phyloP scores from a whole-genome alignment of 1,140 invertebrate species.

The Eurosta solidaginis region DNA sequence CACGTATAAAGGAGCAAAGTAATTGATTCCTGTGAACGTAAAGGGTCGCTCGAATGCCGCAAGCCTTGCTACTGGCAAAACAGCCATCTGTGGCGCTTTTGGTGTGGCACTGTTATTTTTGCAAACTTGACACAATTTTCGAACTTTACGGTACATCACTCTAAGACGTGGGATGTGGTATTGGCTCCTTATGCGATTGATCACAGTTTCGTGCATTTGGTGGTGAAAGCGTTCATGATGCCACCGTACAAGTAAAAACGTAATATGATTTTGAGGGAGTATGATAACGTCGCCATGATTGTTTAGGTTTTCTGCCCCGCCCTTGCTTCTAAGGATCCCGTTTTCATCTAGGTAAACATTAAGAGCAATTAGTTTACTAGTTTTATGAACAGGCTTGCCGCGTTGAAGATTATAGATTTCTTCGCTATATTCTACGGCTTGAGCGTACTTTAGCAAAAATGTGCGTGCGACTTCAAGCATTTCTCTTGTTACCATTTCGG shows the following conservation, averaged over 20 bases:
- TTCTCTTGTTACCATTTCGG: not conserved
- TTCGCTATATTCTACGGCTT: not conserved
- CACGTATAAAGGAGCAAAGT: too few relatives aligned
- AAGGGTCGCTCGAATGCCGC: too few relatives aligned
- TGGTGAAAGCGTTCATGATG: conserved; percentile 37
- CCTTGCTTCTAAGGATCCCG: not conserved
- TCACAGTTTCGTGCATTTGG: conserved; percentile 12
- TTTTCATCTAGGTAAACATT: conserved; percentile 31
- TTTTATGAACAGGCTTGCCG: not conserved
- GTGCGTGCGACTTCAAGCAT: not conserved
- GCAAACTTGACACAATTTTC: too few relatives aligned
- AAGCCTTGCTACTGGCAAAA: too few relatives aligned
- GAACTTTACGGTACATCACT: too few relatives aligned
- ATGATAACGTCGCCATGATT: conserved; percentile 10
- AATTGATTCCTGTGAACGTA: too few relatives aligned
- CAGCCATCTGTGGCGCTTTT: too few relatives aligned
- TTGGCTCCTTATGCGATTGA: conserved; percentile 11
- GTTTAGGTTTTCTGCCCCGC: not conserved
- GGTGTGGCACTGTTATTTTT: too few relatives aligned
- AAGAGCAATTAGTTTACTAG: not conserved
- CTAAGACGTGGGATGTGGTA: not conserved
- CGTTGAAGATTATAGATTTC: not conserved
- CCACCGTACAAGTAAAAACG: conserved; percentile 48
- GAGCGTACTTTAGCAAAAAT: not conserved
- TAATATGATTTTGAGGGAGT: conserved; percentile 43